These are phyloP conservation scores for Ophion ventricosus DNA, from an alignment of 2,888 invertebrate species.

Conservation along the genomic window DNA sequence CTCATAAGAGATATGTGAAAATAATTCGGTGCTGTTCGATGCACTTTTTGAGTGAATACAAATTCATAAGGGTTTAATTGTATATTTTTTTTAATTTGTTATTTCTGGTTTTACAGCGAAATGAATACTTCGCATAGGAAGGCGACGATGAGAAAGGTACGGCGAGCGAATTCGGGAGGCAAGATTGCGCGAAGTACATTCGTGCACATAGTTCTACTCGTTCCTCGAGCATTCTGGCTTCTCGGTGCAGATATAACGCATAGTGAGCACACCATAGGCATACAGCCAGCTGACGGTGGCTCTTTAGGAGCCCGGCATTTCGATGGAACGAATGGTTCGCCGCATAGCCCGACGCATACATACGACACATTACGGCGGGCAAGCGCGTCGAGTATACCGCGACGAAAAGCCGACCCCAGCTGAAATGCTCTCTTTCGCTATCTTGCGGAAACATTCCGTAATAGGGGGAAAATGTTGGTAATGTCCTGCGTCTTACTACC, in stretches of 20 bases:
- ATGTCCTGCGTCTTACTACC: conserved; percentile 69
- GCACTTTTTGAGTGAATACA: not conserved
- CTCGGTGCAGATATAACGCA: conserved; percentile 43
- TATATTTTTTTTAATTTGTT: too few species aligned
- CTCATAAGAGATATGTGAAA: not conserved
- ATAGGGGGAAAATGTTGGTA: conserved; percentile 65
- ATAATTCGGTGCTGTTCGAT: too few species aligned
- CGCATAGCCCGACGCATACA: conserved; percentile 74
- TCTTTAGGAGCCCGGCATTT: conserved; percentile 54
- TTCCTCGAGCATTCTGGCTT: conserved; percentile 25
- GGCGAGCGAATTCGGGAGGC: conserved; percentile 43
- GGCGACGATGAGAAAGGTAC: not conserved
- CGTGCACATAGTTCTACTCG: conserved; percentile 31
- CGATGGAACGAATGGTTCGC: conserved; percentile 69
- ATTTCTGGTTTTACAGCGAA: not conserved
- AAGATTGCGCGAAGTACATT: conserved; percentile 45
- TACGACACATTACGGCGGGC: conserved; percentile 72
- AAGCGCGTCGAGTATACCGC: conserved; percentile 43
- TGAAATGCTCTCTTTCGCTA: conserved; percentile 34
- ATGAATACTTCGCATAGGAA: not conserved
- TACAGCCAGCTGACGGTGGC: conserved; percentile 32
- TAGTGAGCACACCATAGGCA: conserved; percentile 20
- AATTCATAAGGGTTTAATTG: too few species aligned
- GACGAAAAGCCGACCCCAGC: conserved; percentile 28
- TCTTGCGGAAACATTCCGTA: conserved; percentile 53